Evolutionary conservation across 2,888 invertebrate genomes (phyloP).

Genomic region (Protodeltote pygarga): DNA sequence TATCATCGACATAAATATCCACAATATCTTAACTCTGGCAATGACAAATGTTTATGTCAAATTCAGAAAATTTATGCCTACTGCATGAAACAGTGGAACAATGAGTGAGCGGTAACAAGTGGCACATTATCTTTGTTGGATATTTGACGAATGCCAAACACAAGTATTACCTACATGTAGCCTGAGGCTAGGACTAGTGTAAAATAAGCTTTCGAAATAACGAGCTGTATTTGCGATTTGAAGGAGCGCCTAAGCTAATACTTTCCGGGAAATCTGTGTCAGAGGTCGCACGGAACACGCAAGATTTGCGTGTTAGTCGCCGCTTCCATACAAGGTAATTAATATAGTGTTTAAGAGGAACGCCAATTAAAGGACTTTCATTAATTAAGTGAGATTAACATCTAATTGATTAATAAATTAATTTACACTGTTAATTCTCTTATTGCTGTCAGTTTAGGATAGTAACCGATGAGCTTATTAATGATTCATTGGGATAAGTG

Average conservation of each 20-base stretch:
- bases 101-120: conserved; percentile 32
- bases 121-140: conserved; percentile 46
- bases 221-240: conserved; percentile 69
- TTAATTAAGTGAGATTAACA: conserved; percentile 65
- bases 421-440: conserved; percentile 48
- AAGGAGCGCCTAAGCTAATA: conserved; percentile 68
- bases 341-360: conserved; percentile 68
- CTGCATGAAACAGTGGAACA: conserved; percentile 37
- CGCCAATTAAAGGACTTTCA: conserved; percentile 70
- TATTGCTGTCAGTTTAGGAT: conserved; percentile 42
- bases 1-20: conserved; percentile 26
- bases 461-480: conserved; percentile 28
- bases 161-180: conserved; percentile 52
- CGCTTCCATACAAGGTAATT: conserved; percentile 70
- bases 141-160: conserved; percentile 58
- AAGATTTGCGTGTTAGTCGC: conserved; percentile 64
- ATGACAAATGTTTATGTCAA: conserved; percentile 46
- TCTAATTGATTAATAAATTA: conserved; percentile 62
- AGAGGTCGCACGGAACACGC: conserved; percentile 69
- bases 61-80: conserved; percentile 30
- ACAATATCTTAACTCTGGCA: conserved; percentile 24
- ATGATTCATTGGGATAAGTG: conserved; percentile 11
- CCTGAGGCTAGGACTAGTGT: conserved; percentile 61
- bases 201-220: conserved; percentile 75
- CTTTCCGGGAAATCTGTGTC: conserved; percentile 74